These are phyloP conservation scores for Shargacucullia verbasci DNA, from an alignment of 2,888 invertebrate genomes.

Conservation along the genomic window DNA sequence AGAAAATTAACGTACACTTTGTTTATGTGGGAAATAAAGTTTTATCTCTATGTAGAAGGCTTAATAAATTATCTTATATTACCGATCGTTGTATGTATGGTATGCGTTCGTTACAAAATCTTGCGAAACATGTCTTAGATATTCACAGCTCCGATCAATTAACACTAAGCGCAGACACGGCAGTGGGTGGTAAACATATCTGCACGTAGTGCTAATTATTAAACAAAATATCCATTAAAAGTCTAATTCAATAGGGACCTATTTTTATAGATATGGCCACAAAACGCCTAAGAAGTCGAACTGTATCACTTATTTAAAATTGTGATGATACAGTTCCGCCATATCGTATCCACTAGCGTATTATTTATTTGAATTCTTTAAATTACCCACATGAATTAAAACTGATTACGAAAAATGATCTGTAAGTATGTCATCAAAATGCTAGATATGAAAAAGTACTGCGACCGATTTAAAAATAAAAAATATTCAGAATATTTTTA, in stretches of 20 bases:
- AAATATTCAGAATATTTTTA: conserved; percentile 82
- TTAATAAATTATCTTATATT: conserved; percentile 68
- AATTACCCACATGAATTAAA: conserved; percentile 60
- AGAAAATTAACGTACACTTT: conserved; percentile 41
- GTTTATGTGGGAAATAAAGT: conserved; percentile 56
- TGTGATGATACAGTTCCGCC: too few relatives aligned
- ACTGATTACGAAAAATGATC: conserved; percentile 56
- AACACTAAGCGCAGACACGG: conserved; percentile 15
- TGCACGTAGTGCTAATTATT: conserved; percentile 32
- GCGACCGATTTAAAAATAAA: conserved; percentile 70
- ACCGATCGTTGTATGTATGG: conserved; percentile 59
- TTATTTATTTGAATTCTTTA: conserved; percentile 35
- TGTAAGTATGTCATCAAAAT: conserved; percentile 48
- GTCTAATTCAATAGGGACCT: conserved; percentile 26
- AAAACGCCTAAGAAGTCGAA: conserved; percentile 22
- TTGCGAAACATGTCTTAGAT: conserved; percentile 50
- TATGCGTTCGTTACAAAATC: conserved; percentile 46
- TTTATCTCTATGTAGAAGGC: conserved; percentile 57
- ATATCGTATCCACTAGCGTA: conserved; percentile 16
- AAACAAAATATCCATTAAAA: conserved; percentile 49
- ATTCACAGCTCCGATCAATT: conserved; percentile 59
- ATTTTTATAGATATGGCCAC: conserved; percentile 38
- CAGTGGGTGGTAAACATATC: conserved; percentile 1
- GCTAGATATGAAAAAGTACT: conserved; percentile 53
- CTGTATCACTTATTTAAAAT: conserved; percentile 14